Conservation (phyloP, 2,888 invertebrate genomes). For the Nezara viridula region DNA sequence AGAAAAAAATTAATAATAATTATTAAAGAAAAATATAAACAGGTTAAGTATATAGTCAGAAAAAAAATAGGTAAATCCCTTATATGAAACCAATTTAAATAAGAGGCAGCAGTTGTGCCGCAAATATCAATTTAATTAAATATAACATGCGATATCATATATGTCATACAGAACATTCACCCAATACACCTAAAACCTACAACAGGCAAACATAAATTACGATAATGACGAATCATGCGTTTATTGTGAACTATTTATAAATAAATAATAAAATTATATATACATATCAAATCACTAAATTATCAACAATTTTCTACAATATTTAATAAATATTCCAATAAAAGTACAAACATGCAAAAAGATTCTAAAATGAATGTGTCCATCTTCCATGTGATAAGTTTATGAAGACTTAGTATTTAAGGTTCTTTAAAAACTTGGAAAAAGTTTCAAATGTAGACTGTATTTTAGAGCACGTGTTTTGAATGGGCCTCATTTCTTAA, state of each 20-base stretch:
- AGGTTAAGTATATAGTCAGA: not conserved
- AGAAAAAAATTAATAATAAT: not conserved
- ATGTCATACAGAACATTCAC: not conserved
- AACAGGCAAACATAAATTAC: not conserved
- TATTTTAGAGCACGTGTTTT: not conserved
- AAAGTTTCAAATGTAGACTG: not conserved
- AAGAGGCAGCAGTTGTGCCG: not conserved
- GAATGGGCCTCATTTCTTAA: not conserved
- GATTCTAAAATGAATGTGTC: not conserved
- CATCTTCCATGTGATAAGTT: not conserved
- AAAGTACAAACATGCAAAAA: not conserved
- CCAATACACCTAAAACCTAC: not conserved
- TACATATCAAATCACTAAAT: not conserved
- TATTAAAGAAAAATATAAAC: not conserved
- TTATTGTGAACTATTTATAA: not conserved
- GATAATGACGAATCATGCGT: not conserved
- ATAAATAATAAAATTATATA: not conserved
- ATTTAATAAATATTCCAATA: not conserved
- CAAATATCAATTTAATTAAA: not conserved
- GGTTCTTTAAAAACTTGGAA: not conserved
- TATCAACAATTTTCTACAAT: not conserved
- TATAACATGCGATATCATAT: constrained; percentile 9
- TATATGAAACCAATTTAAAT: not conserved
- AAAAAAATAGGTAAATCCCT: not conserved
- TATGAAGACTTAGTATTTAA: not conserved